Conservation (phyloP, 2,113 vertebrate genomes). For the Nothoprocta perdicaria region DNA sequence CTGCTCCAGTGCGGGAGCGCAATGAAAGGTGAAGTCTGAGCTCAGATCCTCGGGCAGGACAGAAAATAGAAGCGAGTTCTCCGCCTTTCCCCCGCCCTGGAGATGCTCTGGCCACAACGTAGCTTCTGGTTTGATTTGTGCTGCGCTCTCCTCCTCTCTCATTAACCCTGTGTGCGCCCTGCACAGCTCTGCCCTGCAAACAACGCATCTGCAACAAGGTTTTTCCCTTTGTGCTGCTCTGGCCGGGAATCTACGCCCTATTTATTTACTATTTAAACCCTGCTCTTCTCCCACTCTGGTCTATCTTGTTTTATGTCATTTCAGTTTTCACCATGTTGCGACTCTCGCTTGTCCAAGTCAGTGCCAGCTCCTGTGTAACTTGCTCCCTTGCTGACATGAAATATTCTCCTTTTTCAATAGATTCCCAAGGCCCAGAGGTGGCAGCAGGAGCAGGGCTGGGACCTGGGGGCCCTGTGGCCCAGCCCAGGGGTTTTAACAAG, state of each 20-base stretch:
- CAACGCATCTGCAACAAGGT: background rate
- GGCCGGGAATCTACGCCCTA: constrained; percentile 4
- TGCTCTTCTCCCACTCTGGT: background rate
- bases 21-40: constrained; percentile 57
- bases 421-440: background rate
- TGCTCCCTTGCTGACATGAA: background rate
- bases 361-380: background rate
- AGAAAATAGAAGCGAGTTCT: constrained; percentile 67
- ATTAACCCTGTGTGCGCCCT: constrained; percentile 28
- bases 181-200: constrained; percentile 43
- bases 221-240: constrained; percentile 38
- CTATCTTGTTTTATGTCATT: background rate
- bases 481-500: background rate
- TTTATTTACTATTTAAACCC: background rate
- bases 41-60: constrained; percentile 51
- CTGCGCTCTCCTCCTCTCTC: constrained; percentile 30
- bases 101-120: constrained; percentile 60
- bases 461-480: background rate
- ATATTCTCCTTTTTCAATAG: background rate
- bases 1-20: constrained; percentile 8
- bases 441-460: background rate
- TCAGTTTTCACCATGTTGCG: background rate
- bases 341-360: background rate
- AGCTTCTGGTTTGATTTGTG: constrained; percentile 46
- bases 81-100: constrained; percentile 56